These are phyloP conservation scores for Andrena camellia DNA, from an alignment of 2,888 invertebrate genomes.

Conservation along the genomic window DNA sequence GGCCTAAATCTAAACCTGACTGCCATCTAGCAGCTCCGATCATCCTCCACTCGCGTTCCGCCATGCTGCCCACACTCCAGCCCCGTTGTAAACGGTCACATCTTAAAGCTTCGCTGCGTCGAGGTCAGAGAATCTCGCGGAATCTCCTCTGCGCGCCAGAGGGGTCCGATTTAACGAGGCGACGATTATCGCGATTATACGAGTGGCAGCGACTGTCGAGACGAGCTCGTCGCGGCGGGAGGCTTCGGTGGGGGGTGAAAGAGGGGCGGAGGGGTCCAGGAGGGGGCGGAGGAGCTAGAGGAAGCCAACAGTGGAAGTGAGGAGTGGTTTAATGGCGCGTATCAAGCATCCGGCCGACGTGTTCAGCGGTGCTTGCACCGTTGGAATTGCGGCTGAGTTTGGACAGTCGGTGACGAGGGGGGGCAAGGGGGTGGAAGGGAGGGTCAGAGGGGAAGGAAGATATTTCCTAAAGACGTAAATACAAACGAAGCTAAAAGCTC, in stretches of 20 bases:
- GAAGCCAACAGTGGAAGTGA: conserved; percentile 50
- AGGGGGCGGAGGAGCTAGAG: conserved; percentile 36
- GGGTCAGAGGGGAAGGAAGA: conserved; percentile 65
- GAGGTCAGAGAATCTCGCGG: not conserved
- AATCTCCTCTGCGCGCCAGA: not conserved
- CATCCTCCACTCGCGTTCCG: not conserved
- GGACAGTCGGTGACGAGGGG: conserved; percentile 21
- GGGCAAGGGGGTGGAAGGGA: not conserved
- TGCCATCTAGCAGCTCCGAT: not conserved
- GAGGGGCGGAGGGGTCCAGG: conserved; percentile 18
- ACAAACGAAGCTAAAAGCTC: conserved; percentile 80
- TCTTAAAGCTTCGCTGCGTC: conserved; percentile 10
- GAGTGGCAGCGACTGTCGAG: conserved; percentile 46
- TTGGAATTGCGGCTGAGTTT: conserved; percentile 63
- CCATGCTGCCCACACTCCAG: not conserved
- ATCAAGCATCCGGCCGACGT: conserved; percentile 79
- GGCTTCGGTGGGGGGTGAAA: conserved; percentile 35
- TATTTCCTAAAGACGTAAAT: conserved; percentile 84
- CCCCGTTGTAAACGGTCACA: conserved; percentile 5
- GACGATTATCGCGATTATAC: conserved; percentile 78
- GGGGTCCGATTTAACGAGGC: conserved; percentile 73
- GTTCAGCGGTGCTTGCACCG: conserved; percentile 68
- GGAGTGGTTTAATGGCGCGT: conserved; percentile 83
- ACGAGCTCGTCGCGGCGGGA: conserved; percentile 26
- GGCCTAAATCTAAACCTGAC: not conserved